These are phyloP conservation scores for Myoxocephalus aenaeus DNA, from an alignment of 2,797 vertebrate species.

Conservation along the genomic window DNA sequence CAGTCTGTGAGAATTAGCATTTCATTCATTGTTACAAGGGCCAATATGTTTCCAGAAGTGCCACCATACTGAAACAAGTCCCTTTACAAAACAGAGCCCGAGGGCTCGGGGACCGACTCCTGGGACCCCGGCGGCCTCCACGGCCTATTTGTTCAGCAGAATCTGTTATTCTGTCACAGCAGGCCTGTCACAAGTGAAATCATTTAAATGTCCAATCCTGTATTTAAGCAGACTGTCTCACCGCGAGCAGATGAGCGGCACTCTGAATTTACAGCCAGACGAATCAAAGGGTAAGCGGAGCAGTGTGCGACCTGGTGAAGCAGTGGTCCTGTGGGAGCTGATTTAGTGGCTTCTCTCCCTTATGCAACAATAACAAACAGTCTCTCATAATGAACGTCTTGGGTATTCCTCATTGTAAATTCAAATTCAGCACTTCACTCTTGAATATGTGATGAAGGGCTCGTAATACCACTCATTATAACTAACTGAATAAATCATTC, in stretches of 20 bases:
- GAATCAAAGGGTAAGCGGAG: conserved; percentile 78
- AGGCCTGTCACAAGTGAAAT: conserved; percentile 85
- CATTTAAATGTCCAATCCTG: conserved; percentile 87
- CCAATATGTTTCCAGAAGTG: conserved; percentile 88
- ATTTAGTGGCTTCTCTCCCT: conserved; percentile 74
- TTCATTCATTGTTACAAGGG: conserved; percentile 85
- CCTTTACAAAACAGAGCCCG: conserved; percentile 83
- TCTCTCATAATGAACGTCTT: conserved; percentile 75
- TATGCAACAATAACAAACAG: conserved; percentile 81
- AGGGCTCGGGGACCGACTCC: conserved; percentile 79
- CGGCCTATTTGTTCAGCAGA: conserved; percentile 86
- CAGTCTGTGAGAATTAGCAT: conserved; percentile 84
- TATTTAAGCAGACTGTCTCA: conserved; percentile 86
- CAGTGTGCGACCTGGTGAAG: conserved; percentile 77
- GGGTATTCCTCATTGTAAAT: conserved; percentile 79
- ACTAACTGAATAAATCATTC: conserved; percentile 39
- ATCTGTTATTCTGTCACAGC: conserved; percentile 87
- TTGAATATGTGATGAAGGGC: conserved; percentile 43
- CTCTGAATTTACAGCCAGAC: conserved; percentile 78
- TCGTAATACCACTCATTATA: conserved; percentile 63
- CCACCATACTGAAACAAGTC: conserved; percentile 86
- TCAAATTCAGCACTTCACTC: conserved; percentile 71
- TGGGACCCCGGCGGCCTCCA: conserved; percentile 82
- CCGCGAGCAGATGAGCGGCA: conserved; percentile 81
- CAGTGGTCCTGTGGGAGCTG: conserved; percentile 81